Conservation (phyloP, 2,113 vertebrate species). For the Podarcis cretensis region DNA sequence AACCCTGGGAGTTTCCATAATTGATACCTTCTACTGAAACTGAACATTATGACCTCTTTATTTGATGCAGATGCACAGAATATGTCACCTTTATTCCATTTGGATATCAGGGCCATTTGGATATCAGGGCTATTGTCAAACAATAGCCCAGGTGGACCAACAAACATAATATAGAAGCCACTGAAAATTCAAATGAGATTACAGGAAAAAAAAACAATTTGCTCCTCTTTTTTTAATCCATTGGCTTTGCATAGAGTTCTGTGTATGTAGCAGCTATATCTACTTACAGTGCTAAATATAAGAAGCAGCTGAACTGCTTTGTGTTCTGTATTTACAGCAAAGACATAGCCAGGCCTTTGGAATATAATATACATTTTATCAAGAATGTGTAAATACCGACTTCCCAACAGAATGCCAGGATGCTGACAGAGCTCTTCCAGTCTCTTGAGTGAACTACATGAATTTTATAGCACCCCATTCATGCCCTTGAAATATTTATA, state of each 20-base stretch:
- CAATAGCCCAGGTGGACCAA: neutral
- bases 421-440: neutral
- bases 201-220: neutral
- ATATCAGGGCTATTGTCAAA: neutral
- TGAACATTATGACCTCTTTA: neutral
- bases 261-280: neutral
- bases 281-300: neutral
- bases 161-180: neutral
- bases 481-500: constrained; percentile 13
- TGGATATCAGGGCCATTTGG: neutral
- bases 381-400: neutral
- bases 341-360: neutral
- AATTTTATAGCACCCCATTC: constrained; percentile 17
- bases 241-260: neutral
- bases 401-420: neutral
- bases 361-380: neutral
- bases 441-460: neutral
- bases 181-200: neutral
- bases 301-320: neutral
- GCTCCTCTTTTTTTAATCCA: neutral
- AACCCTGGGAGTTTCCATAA: neutral
- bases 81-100: too few species aligned
- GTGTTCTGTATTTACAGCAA: neutral
- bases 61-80: neutral
- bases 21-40: neutral